Evolutionary conservation across 2,888 invertebrate genomes (phyloP).

Genomic region (Operophtera brumata): DNA sequence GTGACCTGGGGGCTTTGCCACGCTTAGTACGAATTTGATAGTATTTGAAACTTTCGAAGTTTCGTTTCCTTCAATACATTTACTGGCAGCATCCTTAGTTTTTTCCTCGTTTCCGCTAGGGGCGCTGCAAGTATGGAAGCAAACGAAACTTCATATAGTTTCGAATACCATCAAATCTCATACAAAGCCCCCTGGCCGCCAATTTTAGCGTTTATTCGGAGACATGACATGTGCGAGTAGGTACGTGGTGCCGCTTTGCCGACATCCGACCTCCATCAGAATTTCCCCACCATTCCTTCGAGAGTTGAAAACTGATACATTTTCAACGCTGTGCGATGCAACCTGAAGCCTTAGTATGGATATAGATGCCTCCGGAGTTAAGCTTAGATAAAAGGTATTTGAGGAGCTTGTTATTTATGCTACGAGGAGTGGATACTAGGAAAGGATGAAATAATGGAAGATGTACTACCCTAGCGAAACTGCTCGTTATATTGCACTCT

Average conservation of each 20-base stretch:
- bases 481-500: background rate
- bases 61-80: too few relatives aligned
- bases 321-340: conserved; percentile 30
- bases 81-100: too few relatives aligned
- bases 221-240: too few relatives aligned
- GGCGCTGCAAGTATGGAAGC: too few relatives aligned
- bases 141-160: too few relatives aligned
- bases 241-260: conserved; percentile 15
- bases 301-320: conserved; percentile 37
- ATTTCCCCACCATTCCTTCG: conserved; percentile 38
- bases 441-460: background rate
- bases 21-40: too few relatives aligned
- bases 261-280: conserved; percentile 35
- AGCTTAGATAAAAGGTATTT: conserved; percentile 29
- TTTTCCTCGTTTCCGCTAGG: too few relatives aligned
- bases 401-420: conserved; percentile 27
- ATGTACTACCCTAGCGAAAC: background rate
- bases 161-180: too few relatives aligned
- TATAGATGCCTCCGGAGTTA: conserved; percentile 30
- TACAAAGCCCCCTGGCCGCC: too few relatives aligned
- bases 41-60: too few relatives aligned
- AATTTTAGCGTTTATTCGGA: conserved; percentile 36
- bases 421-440: conserved; percentile 1
- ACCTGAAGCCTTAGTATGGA: conserved; percentile 30
- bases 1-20: too few relatives aligned